Conservation (phyloP, 2,113 vertebrate species). For the Sphyrna mokarran region DNA sequence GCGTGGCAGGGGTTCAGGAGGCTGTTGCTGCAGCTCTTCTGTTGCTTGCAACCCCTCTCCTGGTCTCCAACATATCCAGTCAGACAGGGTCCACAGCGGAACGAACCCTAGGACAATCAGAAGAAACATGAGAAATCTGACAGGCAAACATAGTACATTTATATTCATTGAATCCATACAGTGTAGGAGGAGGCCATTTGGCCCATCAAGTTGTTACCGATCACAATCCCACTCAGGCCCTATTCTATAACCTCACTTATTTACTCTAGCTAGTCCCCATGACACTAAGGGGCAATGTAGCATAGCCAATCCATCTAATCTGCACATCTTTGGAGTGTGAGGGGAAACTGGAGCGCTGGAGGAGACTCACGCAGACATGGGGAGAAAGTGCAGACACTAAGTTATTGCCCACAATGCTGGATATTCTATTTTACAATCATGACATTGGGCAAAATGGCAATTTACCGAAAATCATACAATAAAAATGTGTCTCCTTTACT, state of each 20-base stretch:
- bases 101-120: slow-evolving; percentile 71
- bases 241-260: too few species aligned
- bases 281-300: too few species aligned
- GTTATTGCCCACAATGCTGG: neutral
- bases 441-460: neutral
- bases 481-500: neutral
- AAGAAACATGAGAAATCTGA: neutral
- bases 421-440: neutral
- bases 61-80: slow-evolving; percentile 80
- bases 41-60: slow-evolving; percentile 65
- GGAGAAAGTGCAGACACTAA: too few species aligned
- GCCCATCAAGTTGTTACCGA: too few species aligned
- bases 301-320: too few species aligned
- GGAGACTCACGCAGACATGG: too few species aligned
- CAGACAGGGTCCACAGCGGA: slow-evolving; percentile 78
- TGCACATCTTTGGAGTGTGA: too few species aligned
- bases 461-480: neutral
- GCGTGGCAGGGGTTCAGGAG: slow-evolving; percentile 76
- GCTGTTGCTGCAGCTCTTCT: slow-evolving; percentile 66
- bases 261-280: too few species aligned
- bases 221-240: too few species aligned
- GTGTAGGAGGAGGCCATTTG: too few species aligned
- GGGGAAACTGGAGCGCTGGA: too few species aligned
- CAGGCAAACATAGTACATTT: neutral
- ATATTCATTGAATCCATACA: too few species aligned